Evolutionary conservation across 2,797 vertebrate genomes (phyloP).

Genomic region (Eulemur rubriventer): DNA sequence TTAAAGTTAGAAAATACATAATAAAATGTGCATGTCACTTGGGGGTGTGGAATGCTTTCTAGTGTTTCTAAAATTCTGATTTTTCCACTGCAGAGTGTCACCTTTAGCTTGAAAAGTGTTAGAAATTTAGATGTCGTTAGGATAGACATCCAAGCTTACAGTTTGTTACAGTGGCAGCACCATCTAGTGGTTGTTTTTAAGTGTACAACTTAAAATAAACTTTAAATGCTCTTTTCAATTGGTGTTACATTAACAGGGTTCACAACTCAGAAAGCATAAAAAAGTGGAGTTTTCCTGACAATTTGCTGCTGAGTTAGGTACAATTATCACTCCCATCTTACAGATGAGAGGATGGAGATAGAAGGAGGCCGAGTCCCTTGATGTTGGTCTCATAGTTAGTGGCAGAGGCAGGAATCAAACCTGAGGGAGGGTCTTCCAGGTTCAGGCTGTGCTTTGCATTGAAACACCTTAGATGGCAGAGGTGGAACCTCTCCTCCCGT

Average conservation of each 20-base stretch:
- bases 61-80: not conserved
- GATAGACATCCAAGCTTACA: not conserved
- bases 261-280: not conserved
- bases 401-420: not conserved
- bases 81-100: not conserved
- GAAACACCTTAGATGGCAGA: not conserved
- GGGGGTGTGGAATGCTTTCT: not conserved
- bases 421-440: not conserved
- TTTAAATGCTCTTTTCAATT: not conserved
- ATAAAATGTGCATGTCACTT: not conserved
- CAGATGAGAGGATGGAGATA: not conserved
- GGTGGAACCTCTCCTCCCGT: not conserved
- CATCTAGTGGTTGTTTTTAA: constrained; percentile 56
- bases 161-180: not conserved
- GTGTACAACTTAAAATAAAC: not conserved
- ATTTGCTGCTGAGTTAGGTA: not conserved
- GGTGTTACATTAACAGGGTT: not conserved
- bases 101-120: not conserved
- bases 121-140: not conserved
- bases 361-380: not conserved
- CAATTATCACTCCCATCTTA: not conserved
- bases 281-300: not conserved
- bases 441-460: not conserved
- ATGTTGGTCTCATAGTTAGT: not conserved
- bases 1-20: not conserved